These are phyloP conservation scores for Conger conger DNA, from an alignment of 2,113 vertebrate genomes.

Conservation along the genomic window DNA sequence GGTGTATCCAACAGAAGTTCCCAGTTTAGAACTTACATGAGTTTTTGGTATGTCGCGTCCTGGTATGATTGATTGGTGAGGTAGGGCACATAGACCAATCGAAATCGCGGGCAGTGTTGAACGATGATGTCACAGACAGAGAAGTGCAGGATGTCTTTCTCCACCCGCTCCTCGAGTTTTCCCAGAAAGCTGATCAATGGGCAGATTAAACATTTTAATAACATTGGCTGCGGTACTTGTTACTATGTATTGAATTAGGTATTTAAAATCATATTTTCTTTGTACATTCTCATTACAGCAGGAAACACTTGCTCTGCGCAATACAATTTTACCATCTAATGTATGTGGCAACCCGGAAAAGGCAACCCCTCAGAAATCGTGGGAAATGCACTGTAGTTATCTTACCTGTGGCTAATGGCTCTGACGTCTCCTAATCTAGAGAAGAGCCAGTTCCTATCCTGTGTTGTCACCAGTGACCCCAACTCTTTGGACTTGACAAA, in stretches of 20 bases:
- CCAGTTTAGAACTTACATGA: conserved; percentile 78
- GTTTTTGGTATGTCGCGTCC: conserved; percentile 86
- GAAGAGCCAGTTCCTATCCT: conserved; percentile 96
- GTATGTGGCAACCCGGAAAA: background rate
- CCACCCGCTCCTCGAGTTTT: conserved; percentile 89
- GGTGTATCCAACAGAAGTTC: background rate
- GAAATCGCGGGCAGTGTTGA: conserved; percentile 80
- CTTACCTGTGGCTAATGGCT: conserved; percentile 84
- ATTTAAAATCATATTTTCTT: background rate
- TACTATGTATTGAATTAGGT: background rate
- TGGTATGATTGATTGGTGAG: conserved; percentile 98
- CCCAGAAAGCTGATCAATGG: conserved; percentile 78
- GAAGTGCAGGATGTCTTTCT: conserved; percentile 82
- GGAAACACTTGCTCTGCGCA: background rate
- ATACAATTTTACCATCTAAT: background rate
- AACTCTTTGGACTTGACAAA: conserved; percentile 83
- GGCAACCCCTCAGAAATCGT: background rate
- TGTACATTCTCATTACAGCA: background rate
- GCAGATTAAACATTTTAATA: conserved; percentile 19
- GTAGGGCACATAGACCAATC: conserved; percentile 87
- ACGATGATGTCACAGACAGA: conserved; percentile 87
- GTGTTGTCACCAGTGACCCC: conserved; percentile 72
- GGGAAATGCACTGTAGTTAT: background rate
- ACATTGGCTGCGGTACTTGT: background rate
- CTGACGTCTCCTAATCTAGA: conserved; percentile 86